Conservation (phyloP, 2,888 invertebrate species). For the Ditula angustiorana region DNA sequence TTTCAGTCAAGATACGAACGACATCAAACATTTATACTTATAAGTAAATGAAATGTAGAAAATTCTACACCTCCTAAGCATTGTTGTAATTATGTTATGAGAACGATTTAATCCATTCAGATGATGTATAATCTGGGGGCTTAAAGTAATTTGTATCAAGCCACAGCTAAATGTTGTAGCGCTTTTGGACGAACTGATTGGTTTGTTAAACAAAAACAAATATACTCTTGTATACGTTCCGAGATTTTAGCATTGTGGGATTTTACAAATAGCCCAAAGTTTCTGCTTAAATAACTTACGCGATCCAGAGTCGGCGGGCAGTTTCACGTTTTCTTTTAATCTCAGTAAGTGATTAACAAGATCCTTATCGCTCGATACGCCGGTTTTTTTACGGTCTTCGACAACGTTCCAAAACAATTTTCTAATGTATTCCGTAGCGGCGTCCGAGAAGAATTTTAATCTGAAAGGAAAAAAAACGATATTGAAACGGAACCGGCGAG, state of each 20-base stretch:
- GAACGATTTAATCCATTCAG: too few species aligned
- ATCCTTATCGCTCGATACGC: constrained; percentile 57
- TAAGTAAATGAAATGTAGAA: too few species aligned
- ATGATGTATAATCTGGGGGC: too few species aligned
- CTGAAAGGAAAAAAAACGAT: constrained; percentile 50
- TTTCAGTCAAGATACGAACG: too few species aligned
- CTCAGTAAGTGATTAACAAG: constrained; percentile 68
- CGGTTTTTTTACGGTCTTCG: constrained; percentile 55
- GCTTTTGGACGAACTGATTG: too few species aligned
- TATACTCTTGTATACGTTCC: too few species aligned
- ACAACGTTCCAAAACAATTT: constrained; percentile 64
- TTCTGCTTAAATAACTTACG: constrained; percentile 49
- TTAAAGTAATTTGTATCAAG: too few species aligned
- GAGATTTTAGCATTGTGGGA: neutral
- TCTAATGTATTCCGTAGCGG: constrained; percentile 65
- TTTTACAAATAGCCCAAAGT: neutral
- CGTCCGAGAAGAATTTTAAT: constrained; percentile 64
- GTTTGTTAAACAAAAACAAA: too few species aligned
- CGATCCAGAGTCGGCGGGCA: constrained; percentile 57
- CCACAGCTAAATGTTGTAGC: too few species aligned
- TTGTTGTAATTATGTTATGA: too few species aligned
- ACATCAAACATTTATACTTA: too few species aligned
- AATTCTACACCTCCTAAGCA: too few species aligned
- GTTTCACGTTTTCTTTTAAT: constrained; percentile 64
- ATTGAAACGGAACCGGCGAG: constrained; percentile 3